Base-by-base conservation (phyloP, 2,113 vertebrate species). In the Riparia riparia region DNA sequence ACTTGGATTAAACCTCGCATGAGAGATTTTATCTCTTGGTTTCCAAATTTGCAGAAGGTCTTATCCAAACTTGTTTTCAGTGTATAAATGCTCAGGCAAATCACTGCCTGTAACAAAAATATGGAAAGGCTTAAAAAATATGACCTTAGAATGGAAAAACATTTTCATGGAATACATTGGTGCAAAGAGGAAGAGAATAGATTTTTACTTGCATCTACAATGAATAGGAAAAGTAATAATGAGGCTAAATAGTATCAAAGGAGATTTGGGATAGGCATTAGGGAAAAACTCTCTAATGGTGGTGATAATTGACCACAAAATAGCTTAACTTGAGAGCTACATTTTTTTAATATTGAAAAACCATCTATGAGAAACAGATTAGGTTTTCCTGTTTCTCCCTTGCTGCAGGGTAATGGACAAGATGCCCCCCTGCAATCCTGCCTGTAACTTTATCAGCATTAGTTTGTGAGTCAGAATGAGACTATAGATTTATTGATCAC, bases 11-110 rank as follows among this genome's bases (percentile, higher is more conserved):
- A 96, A 68, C 20, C 34, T 56, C 12, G 31, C 64, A 77, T 58
- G 50, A 70, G 94, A 95, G 66, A 96, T 95, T 91, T 93, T 95
- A 79, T 91, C 81, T 85, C 69, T 39, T 79, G 42, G 22, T 80
- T 89, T 95, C 81, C 44, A 93, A 87, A 94, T 95, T 94, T 85
- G 74, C 81, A 91, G 81, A 91, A 91, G 64, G 64, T 94, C 60
- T 94, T 94, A 94, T 77, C 71, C 78, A 89, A 94, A 86, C 47
- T 45, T 91, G 69, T 86, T 92, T 83, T 63, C 60, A 87, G 66
- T 22, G 17, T 44, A 63, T 60, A 82, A 87, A 85, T 28, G 50
- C 29, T 90, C 63, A 65, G 63, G 54, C 26, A 96, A 94, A 95
- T 93, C 70, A 69, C 51, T 72, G 49, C n/a, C 50, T 80, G 42